Evolutionary conservation across 2,113 vertebrate genomes (phyloP), one percentile per base, ranked within the genome.

Genomic region (Leptodactylus fuscus): DNA sequence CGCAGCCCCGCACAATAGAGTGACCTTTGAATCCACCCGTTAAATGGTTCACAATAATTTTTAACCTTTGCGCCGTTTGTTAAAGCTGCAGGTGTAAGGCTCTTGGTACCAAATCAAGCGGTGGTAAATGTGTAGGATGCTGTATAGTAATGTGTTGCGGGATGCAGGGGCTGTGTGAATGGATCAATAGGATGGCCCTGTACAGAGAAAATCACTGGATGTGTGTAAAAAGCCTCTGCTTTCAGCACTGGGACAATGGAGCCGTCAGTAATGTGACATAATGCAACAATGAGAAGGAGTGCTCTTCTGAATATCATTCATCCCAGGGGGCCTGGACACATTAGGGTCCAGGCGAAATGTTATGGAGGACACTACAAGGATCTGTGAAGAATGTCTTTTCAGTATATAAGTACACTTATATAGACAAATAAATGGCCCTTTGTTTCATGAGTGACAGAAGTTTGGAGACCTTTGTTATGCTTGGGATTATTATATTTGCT

Each of bases 41-140:
- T 85, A 79, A 85, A 85, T 85, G 75, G 83, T 41, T 85, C 75
- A 78, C 60, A 85, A 85, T 79, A 70, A 85, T 85, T 85, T 84
- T 85, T 85, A 85, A 85, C 83, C 83, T 80, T 77, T 44, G 48
- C 46, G 75, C 75, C 48, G 74, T 80, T 85, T 85, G 83, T 85
- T 70, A 79, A 85, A 85, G 62, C 83, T 85, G 83, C 83, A 85
- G 83, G 83, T 85, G 83, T 85, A 85, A 70, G 65, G 75, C 75
- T 80, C 75, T 79, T 78, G 76, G 74, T 80, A 85, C 83, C 83
- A 85, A 85, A 85, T 80, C 75, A 67, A 80, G 83, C 75, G 69
- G 83, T 79, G 48, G 75, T 70, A 85, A 85, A 85, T 85, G 75
- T 80, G 83, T 85, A 85, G 83, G 83, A 80, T 85, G 83, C 83